Base-by-base conservation (phyloP, 1,140 invertebrate species). In the Drosophila kepulauana region DNA sequence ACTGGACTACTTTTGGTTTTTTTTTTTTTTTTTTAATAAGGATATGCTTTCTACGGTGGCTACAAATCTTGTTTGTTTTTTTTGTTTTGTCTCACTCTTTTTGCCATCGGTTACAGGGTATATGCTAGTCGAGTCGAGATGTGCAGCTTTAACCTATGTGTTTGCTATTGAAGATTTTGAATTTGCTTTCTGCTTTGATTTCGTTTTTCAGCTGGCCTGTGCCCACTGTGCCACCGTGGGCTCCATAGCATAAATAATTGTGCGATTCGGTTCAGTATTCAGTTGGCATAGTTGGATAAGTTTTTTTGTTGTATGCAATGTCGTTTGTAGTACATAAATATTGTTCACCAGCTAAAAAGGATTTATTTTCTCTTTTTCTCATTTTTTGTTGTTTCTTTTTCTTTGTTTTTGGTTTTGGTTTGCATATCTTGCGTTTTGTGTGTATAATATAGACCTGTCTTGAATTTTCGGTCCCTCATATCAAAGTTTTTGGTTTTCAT, bases 401-500 rank as follows among this genome's bases (percentile, higher is more conserved):
- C 28, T 11, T 8, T 61, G 56, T 56, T 35, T 28, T 4, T 43
- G n/a, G 11, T 52, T 28, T 38, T 43, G 7, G 30, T 43, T 13
- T 20, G 38, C 28, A 46, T 25, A 25, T 28, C 3, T 75, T 58
- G 66, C 57, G n/a, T n/a, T 65, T 67, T 64, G 25, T 54, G 75
- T 88, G 80, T 87, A 87, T 87, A 87, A 88, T 87, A 82, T 89
- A 89, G 84, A 88, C 85, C 85, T 89, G 78, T 80, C 84, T 63
- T 79, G 67, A 78, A 88, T 72, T 88, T 78, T 89, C 74, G 84
- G 84, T 88, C 84, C 84, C 84, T 81, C 78, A 88, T 88, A 88
- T 89, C 84, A 85, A 88, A 88, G 85, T 78, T 89, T 75, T 76
- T 70, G 49, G 49, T 64, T 43, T 52, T 28, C n/a, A 52, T 51